Base-by-base conservation (phyloP, 2,113 vertebrate species). In the Melanocharis versteri region DNA sequence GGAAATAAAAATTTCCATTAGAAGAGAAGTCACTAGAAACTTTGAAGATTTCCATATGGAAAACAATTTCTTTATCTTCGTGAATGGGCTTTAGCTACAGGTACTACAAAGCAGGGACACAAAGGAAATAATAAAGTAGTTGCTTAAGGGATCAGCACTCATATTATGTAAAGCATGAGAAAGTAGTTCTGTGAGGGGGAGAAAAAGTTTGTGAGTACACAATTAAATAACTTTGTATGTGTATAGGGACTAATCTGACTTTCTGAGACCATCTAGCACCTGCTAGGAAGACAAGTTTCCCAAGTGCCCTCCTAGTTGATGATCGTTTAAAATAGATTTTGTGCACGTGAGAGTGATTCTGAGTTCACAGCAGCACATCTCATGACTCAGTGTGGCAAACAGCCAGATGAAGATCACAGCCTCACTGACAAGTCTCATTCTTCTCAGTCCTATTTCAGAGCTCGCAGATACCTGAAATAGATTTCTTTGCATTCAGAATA, bases 361-460 rank as follows among this genome's bases (percentile, higher is more conserved):
- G 48, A 79, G 60, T 35, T 93, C 53, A 65, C 8, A 21, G 61
- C 44, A 89, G 20, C 57, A 50, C 31, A 69, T 81, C 77, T 95
- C 65, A 76, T 76, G 84, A 94, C 30, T 84, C 81, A 61, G 7
- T 11, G 11, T 65, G 82, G 73, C 70, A 91, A 94, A 61, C 15
- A 95, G 73, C 73, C 81, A 82, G 87, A 64, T 85, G 65, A 90
- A 90, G 77, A 90, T 87, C 64, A 54, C 31, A 37, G 53, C 85
- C 70, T 89, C 45, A 13, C 48, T 89, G 87, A 72, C 73, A 93
- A 84, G 16, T 48, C 48, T 89, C n/a, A 87, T 84, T 95, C 89
- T 95, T 94, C 73, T 91, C 65, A 65, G 61, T 33, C 33, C 53
- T 79, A 82, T 87, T 96, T 93, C 84, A 95, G 93, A 95, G n/a